Base-by-base conservation (phyloP, 2,797 vertebrate species). In the Allobates femoralis region DNA sequence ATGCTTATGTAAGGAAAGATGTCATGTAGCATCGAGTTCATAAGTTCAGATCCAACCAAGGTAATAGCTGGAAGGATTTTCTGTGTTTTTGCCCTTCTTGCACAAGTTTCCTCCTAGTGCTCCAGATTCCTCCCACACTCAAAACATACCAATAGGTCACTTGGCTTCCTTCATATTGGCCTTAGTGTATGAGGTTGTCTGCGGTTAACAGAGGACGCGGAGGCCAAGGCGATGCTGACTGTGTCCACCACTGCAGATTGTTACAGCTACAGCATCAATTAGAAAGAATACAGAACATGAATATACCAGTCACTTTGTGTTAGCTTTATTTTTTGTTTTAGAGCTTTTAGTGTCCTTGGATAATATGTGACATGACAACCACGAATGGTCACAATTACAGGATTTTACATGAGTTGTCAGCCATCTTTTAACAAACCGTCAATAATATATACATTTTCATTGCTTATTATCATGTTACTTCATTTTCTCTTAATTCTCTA, bases 41-140 rank as follows among this genome's bases (percentile, higher is more conserved):
- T 21, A 37, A 71, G 34, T 71, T 71, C 34, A 71, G 1, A 71
- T 41, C 32, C 15, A 19, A 71, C 34, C 34, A 41, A 3, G 34
- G 69, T 73, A 46, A 73, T 73, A 46, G 41, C 69, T 73, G 37
- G 69, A n/a, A 32, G 37, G 10, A n/a, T 21, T 73, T 7, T 73
- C 19, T 37, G 19, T 41, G 34, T 37, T 69, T 69, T 69, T 69
- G 11, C 66, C 30, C 66, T 34, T 16, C 30, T 28, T 67, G 64
- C 16, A 67, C 30, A 21, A 67, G 5, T 67, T 67, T 34, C 6
- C 34, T 21, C 19, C 6, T 6, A 34, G 66, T 67, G 30, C 26
- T 67, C 66, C 66, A 67, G 66, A 8, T 67, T 67, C 30, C 66
- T 67, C 66, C 66, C 66, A 21, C 66, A 67, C 32, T 21, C 5